These are phyloP conservation scores for Arrhamphus sclerolepis DNA, from an alignment of 2,797 vertebrate species.

Conservation along the genomic window DNA sequence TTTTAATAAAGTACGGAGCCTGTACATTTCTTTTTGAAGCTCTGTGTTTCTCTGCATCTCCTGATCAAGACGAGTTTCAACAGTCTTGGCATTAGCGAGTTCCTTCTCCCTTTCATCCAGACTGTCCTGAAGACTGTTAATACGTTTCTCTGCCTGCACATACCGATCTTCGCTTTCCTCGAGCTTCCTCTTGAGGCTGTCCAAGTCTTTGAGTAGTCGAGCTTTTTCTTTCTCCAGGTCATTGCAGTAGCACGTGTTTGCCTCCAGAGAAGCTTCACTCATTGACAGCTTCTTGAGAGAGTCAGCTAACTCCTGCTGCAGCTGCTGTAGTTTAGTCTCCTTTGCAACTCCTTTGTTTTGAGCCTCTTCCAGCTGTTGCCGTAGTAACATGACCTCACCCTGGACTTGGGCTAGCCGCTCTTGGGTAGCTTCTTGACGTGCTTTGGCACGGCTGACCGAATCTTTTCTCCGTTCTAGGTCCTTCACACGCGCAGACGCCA, in stretches of 20 bases:
- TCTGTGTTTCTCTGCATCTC: slow-evolving; percentile 90
- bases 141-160: slow-evolving; percentile 77
- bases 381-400: slow-evolving; percentile 87
- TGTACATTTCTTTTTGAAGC: slow-evolving; percentile 89
- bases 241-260: slow-evolving; percentile 86
- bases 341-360: slow-evolving; percentile 87
- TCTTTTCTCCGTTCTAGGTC: slow-evolving; percentile 87
- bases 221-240: slow-evolving; percentile 89
- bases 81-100: slow-evolving; percentile 57
- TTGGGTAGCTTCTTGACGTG: slow-evolving; percentile 88
- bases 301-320: slow-evolving; percentile 94
- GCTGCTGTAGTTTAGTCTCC: slow-evolving; percentile 86
- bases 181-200: slow-evolving; percentile 85
- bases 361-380: slow-evolving; percentile 89
- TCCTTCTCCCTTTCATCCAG: slow-evolving; percentile 84
- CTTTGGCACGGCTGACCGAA: slow-evolving; percentile 76
- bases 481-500: slow-evolving; percentile 76
- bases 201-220: slow-evolving; percentile 85
- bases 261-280: slow-evolving; percentile 93
- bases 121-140: slow-evolving; percentile 76
- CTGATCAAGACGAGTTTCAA: slow-evolving; percentile 86
- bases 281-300: slow-evolving; percentile 92
- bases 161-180: slow-evolving; percentile 81
- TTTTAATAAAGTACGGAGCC: slow-evolving; percentile 86
- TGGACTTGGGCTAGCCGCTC: slow-evolving; percentile 89